Evolutionary conservation across 2,113 vertebrate species (phyloP).

Genomic region (Percina caprodes): DNA sequence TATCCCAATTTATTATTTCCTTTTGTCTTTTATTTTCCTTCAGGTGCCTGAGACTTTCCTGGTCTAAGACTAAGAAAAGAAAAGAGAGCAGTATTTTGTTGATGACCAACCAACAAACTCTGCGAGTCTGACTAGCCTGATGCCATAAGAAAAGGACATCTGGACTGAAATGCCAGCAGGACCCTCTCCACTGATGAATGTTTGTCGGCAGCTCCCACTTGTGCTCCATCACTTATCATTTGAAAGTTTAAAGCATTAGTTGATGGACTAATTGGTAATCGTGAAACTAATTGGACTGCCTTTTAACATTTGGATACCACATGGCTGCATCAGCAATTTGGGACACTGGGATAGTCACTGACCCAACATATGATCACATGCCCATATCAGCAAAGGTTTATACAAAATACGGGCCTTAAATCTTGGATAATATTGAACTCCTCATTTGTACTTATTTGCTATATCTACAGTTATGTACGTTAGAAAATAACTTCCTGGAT

Average conservation of each 20-base stretch:
- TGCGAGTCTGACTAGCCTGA: conserved; percentile 1
- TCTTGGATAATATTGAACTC: conserved; percentile 15
- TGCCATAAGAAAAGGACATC: conserved; percentile 8
- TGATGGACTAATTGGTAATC: neutral
- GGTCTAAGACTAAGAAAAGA: neutral
- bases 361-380: conserved; percentile 13
- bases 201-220: conserved; percentile 10
- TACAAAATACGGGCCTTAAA: conserved; percentile 28
- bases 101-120: neutral
- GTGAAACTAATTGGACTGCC: neutral
- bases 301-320: conserved; percentile 9
- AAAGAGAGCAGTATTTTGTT: neutral
- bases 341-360: neutral
- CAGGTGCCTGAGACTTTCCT: conserved; percentile 57
- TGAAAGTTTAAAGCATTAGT: neutral
- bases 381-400: conserved; percentile 9
- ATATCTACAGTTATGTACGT: neutral
- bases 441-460: neutral
- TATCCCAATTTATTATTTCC: neutral
- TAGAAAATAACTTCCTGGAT: neutral
- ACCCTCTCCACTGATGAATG: conserved; percentile 34
- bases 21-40: conserved; percentile 33
- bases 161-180: conserved; percentile 7
- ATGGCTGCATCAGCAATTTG: conserved; percentile 2
- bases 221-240: neutral